These are phyloP conservation scores for Latrodectus elegans DNA, from an alignment of 2,888 invertebrate genomes.

Conservation along the genomic window DNA sequence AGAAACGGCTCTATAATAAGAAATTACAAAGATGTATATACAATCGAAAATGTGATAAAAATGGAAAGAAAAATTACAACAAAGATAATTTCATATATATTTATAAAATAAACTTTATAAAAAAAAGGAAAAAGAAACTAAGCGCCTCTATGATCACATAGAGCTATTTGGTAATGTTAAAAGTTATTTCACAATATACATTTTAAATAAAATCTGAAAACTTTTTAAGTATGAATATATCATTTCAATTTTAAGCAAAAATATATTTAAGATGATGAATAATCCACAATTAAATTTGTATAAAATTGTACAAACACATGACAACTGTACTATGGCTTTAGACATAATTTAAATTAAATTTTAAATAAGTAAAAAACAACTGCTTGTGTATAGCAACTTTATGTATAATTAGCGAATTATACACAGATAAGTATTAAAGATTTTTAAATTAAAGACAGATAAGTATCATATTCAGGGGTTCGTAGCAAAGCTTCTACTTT, in stretches of 20 bases:
- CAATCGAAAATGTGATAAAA: constrained; percentile 51
- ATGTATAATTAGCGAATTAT: too few species aligned
- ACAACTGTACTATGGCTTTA: too few species aligned
- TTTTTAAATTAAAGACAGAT: too few species aligned
- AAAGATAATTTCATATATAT: background rate
- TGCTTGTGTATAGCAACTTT: too few species aligned
- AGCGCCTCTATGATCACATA: background rate
- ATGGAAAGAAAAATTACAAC: constrained; percentile 13
- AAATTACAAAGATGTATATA: constrained; percentile 46
- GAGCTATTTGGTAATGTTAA: background rate
- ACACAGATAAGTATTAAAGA: too few species aligned
- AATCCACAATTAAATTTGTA: background rate
- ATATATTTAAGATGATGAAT: background rate
- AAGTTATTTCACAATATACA: background rate
- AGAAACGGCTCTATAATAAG: too few species aligned
- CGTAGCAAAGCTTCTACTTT: too few species aligned
- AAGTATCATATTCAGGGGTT: too few species aligned
- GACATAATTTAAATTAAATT: too few species aligned
- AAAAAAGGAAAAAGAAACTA: background rate
- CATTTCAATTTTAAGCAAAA: background rate
- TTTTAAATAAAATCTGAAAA: background rate
- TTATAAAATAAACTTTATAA: constrained; percentile 16
- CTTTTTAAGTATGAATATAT: background rate
- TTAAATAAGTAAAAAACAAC: too few species aligned
- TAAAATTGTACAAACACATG: background rate